Conservation (phyloP, 2,113 vertebrate genomes). For the Tonatia bakeri region DNA sequence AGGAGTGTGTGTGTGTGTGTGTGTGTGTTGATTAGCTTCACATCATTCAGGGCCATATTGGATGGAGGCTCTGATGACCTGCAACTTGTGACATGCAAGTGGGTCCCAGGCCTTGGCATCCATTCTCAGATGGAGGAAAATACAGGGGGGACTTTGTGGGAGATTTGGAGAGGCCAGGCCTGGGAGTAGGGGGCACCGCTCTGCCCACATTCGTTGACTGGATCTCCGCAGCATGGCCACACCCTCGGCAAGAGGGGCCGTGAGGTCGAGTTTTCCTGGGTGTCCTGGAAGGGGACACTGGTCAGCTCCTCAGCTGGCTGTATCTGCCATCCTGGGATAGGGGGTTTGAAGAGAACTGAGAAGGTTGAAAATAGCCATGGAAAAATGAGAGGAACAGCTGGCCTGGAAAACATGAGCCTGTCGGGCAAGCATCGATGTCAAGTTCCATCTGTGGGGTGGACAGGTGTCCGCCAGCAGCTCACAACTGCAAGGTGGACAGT, state of each 20-base stretch:
- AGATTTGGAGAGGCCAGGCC: not conserved
- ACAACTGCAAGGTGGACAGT: not conserved
- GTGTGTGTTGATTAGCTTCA: not conserved
- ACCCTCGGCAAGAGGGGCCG: no score
- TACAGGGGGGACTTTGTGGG: not conserved
- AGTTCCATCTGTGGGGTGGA: not conserved
- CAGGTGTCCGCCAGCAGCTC: not conserved
- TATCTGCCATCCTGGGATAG: not conserved
- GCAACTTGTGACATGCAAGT: not conserved
- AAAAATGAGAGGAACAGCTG: not conserved
- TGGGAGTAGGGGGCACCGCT: no score
- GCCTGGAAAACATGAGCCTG: not conserved
- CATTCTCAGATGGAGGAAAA: not conserved
- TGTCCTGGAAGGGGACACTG: not conserved
- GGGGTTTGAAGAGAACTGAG: not conserved
- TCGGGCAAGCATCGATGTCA: not conserved
- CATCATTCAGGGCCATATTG: not conserved
- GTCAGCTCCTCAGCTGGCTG: not conserved
- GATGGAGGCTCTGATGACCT: not conserved
- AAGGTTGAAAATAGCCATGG: not conserved
- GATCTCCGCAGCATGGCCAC: not conserved
- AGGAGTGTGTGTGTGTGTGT: not conserved
- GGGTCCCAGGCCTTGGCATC: not conserved
- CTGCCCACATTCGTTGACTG: not conserved
- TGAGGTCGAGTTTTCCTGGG: not conserved